A percentile compares a stretch with the other conserved stretches of the same genome.
phyloP scores from a whole-genome alignment of 1,140 invertebrate genomes.

The Dendrolimus punctatus region DNA sequence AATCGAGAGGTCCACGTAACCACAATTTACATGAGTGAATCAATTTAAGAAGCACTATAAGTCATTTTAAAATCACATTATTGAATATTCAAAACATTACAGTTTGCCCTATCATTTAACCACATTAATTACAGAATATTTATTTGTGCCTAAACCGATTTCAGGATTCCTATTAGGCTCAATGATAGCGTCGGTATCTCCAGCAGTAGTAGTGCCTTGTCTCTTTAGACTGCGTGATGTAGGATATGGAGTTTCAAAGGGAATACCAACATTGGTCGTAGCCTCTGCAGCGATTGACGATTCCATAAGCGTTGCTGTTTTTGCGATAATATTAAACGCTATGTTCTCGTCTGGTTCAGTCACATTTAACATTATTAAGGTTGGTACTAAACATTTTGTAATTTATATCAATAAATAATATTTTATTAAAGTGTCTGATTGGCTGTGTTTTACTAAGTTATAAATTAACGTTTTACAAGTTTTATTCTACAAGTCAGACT shows the following conservation, averaged over 20 bases:
- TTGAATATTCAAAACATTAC: too few relatives aligned
- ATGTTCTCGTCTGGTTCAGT: constrained; percentile 84
- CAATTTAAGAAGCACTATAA: too few relatives aligned
- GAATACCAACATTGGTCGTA: constrained; percentile 95
- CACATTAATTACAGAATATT: too few relatives aligned
- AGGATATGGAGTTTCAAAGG: constrained; percentile 93
- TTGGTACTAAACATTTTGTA: constrained; percentile 10
- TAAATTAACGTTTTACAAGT: too few relatives aligned
- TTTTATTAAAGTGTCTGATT: too few relatives aligned
- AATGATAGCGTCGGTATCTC: constrained; percentile 93
- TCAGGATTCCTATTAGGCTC: constrained; percentile 84
- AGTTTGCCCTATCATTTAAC: too few relatives aligned
- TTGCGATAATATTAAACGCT: constrained; percentile 88
- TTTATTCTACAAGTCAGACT: too few relatives aligned
- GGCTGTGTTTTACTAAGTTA: too few relatives aligned
- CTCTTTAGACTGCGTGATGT: constrained; percentile 87
- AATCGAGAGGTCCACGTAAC: too few relatives aligned
- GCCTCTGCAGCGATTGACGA: constrained; percentile 91
- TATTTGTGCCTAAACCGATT: constrained; percentile 6
- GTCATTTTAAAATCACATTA: too few relatives aligned
- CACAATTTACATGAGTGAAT: too few relatives aligned
- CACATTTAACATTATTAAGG: constrained; percentile 73
- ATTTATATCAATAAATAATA: too few relatives aligned
- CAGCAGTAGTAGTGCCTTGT: constrained; percentile 95
- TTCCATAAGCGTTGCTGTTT: constrained; percentile 92